phyloP scores from a whole-genome alignment of 2,113 vertebrate species.

The Ivindomyrus marchei region DNA sequence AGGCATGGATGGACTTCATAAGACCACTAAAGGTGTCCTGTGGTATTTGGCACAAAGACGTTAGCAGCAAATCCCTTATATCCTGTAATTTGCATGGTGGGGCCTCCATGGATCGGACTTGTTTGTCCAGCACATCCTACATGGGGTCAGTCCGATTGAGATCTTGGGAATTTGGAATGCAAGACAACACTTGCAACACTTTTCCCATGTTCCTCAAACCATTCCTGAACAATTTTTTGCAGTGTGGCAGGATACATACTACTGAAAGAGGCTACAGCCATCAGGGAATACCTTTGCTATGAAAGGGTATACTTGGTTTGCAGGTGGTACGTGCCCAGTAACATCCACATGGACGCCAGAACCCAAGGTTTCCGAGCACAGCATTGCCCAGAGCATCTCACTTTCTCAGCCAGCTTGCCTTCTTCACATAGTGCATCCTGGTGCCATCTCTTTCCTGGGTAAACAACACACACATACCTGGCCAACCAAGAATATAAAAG shows the following conservation, averaged over 20 bases:
- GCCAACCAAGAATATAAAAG: background rate
- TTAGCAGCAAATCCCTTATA: background rate
- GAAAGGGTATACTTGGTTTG: background rate
- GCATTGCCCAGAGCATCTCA: background rate
- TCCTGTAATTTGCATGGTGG: background rate
- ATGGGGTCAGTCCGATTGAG: background rate
- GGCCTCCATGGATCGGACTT: background rate
- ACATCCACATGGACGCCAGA: background rate
- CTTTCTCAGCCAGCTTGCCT: background rate
- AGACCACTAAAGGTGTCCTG: background rate
- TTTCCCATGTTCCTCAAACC: background rate
- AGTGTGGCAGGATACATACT: background rate
- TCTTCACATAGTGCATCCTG: background rate
- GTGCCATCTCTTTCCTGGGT: background rate
- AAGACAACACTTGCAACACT: background rate
- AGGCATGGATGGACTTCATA: background rate
- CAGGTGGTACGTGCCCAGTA: background rate
- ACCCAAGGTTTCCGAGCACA: background rate
- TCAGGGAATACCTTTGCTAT: background rate
- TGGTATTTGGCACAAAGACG: background rate
- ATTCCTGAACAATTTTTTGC: background rate
- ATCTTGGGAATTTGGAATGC: background rate
- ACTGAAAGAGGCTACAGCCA: background rate
- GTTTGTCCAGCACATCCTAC: background rate
- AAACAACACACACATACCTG: background rate